Base-by-base conservation (phyloP, 2,113 vertebrate genomes). In the Nibea coibor region DNA sequence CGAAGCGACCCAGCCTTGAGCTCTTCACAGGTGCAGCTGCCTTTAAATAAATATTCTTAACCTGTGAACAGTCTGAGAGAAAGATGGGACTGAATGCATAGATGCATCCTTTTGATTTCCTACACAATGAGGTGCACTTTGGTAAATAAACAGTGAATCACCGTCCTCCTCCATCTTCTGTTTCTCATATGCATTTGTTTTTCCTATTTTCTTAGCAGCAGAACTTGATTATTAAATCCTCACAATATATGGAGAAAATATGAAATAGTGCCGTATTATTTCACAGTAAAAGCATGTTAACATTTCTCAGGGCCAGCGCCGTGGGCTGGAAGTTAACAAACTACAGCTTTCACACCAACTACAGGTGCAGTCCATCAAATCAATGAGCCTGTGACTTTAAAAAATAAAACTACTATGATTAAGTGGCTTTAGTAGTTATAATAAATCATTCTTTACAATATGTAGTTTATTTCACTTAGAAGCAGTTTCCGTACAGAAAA, bases 331-430 rank as follows among this genome's bases (percentile, higher is more conserved):
- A 35, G 47, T 42, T 56, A 75, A 83, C 54, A 75, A 67, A 80
- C 35, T 78, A 14, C 53, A 48, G 80, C 71, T 39, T 53, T 79
- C 75, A 72, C 39, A 71, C 2, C 31, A 47, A 54, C 20, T 65
- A 26, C 72, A 83, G 48, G 28, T 58, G 45, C 8, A 64, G 62
- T 80, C 57, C 45, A 79, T 87, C 62, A 80, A 76, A 76, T 43
- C 77, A 87, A 80, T 73, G 77, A 83, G 72, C 67, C 67, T 15
- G n/a, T 31, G 54, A 79, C 64, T 74, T 28, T 20, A 72, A 67
- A 72, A 61, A 84, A 48, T 58, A 43, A 57, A 78, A 47, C 61
- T 35, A 28, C 15, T 24, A 17, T 79, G 75, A 79, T 79, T 51
- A 47, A 86, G 45, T 10, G 26, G 47, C 53, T 69, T 71, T 39